Evolutionary conservation across 2,113 vertebrate genomes (phyloP).

Genomic region (Montifringilla adamsi): DNA sequence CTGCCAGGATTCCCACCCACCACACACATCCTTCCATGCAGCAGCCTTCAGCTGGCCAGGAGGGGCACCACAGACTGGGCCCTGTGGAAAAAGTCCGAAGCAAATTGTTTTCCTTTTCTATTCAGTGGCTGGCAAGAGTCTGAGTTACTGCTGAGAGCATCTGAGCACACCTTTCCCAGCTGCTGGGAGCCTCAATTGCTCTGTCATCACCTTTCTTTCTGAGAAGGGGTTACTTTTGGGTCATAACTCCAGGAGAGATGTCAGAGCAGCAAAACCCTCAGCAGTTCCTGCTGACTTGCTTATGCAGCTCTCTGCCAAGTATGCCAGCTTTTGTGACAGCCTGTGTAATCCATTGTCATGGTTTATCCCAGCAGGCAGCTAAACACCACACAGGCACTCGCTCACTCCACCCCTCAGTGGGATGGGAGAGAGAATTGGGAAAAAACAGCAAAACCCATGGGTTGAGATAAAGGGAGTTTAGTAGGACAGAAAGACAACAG

Average conservation of each 20-base stretch:
- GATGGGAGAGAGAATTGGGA: background rate
- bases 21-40: background rate
- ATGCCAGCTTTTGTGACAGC: background rate
- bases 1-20: background rate
- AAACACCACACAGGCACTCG: background rate
- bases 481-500: background rate
- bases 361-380: background rate
- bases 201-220: background rate
- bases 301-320: background rate
- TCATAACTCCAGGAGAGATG: background rate
- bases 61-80: accelerated
- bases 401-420: background rate
- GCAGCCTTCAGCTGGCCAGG: background rate
- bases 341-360: background rate
- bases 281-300: background rate
- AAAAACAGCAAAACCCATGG: background rate
- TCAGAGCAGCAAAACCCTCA: background rate
- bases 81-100: background rate
- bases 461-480: background rate
- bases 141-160: background rate
- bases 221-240: background rate
- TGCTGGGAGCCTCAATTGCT: background rate
- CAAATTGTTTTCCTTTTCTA: background rate
- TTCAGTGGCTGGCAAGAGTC: background rate
- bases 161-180: background rate